Base-by-base conservation (phyloP, 2,797 vertebrate genomes). In the Emys orbicularis region DNA sequence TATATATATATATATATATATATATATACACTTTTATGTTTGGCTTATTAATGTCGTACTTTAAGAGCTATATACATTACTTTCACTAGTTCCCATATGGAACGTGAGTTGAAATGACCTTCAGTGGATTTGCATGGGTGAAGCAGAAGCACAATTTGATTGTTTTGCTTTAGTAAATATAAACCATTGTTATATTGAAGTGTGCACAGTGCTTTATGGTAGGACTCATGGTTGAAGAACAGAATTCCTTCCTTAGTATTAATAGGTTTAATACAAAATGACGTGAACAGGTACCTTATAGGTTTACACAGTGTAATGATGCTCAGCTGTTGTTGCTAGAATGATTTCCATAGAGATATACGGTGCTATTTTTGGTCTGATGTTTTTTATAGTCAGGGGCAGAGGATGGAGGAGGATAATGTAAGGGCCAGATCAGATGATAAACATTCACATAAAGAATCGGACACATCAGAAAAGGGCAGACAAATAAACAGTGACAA, bases 271-370 rank as follows among this genome's bases (percentile, higher is more conserved):
- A 41, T 72, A 41, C 57, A 57, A 68, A 74, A 72, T 61, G 37
- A 56, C 0, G 0, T 3, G 6, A 65, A 18, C 77, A 81, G 2
- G 1, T 23, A 52, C 5, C 34, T 68, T 11, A 41, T 37, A 72
- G 65, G n/a, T 72, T 21, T 37, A 72, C 5, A 72, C 27, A 31
- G 52, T 65, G 12, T 59, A 1, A 23, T 21, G 23, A 41, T 34
- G 27, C 2, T 65, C 21, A 27, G 8, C 27, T 84, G 21, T 49
- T 13, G 29, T 68, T 80, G 1, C 9, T 82, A 16, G 41, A 77
- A 5, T 54, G 19, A 59, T 80, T 82, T 68, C 1, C 2, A 77
- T 19, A 84, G 82, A 84, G 79, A 41, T 0, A 0, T 44, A 41
- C 79, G 87, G 87, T 81, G 74, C 65, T 79, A 79, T 4, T 29